phyloP scores from a whole-genome alignment of 2,888 invertebrate species.

The Proisotoma minuta region DNA sequence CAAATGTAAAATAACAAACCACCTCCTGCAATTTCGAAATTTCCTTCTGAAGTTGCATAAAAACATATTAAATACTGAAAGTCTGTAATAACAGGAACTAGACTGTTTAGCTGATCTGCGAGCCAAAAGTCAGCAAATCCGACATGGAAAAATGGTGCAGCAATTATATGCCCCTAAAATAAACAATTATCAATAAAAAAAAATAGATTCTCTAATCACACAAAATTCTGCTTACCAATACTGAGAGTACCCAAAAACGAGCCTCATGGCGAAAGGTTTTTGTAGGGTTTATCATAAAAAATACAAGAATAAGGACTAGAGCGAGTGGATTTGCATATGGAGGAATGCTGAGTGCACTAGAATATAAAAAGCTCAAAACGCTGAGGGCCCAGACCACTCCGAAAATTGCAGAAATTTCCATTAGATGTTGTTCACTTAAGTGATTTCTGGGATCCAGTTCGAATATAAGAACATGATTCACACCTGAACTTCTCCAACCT shows the following conservation, averaged over 20 bases:
- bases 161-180: slow-evolving; percentile 70
- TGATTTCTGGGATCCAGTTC: slow-evolving; percentile 94
- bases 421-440: slow-evolving; percentile 83
- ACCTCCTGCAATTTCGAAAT: slow-evolving; percentile 56
- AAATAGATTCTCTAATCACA: neutral
- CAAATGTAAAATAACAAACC: slow-evolving; percentile 43
- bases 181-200: neutral
- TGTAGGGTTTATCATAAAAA: slow-evolving; percentile 87
- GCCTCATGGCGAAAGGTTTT: slow-evolving; percentile 76
- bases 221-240: slow-evolving; percentile 64
- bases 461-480: slow-evolving; percentile 96
- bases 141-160: slow-evolving; percentile 89
- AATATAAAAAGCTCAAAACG: slow-evolving; percentile 75
- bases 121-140: slow-evolving; percentile 97
- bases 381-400: slow-evolving; percentile 93
- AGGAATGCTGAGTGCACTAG: slow-evolving; percentile 79
- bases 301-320: slow-evolving; percentile 66
- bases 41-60: slow-evolving; percentile 67
- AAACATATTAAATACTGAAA: slow-evolving; percentile 91
- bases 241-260: slow-evolving; percentile 85
- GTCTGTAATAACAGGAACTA: slow-evolving; percentile 76
- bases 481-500: slow-evolving; percentile 72
- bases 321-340: slow-evolving; percentile 87
- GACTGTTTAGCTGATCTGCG: slow-evolving; percentile 79
- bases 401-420: slow-evolving; percentile 88